These are phyloP conservation scores for Xiphydria camelus DNA, from an alignment of 2,888 invertebrate species.

Conservation along the genomic window DNA sequence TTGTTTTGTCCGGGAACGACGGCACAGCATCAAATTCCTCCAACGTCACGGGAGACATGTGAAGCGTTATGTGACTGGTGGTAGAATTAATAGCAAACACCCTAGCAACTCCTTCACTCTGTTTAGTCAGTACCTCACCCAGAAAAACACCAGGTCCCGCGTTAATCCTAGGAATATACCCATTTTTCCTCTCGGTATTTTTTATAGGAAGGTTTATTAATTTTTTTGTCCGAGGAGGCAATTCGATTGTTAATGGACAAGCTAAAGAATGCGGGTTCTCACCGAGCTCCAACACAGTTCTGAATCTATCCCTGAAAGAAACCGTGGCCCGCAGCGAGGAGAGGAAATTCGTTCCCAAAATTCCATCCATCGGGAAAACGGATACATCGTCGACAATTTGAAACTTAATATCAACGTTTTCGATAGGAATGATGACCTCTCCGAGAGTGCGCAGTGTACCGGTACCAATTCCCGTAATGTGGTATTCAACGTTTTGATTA, in stretches of 20 bases:
- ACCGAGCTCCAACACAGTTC: slow-evolving; percentile 2
- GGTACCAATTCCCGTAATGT: slow-evolving; percentile 12
- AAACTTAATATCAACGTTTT: slow-evolving; percentile 3
- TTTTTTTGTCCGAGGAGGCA: no score
- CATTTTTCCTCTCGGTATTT: not conserved
- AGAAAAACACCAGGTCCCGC: slow-evolving; percentile 7
- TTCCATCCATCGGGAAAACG: no score
- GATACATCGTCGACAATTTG: slow-evolving; percentile 11
- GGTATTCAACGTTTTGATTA: slow-evolving; percentile 3
- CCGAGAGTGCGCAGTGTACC: slow-evolving; percentile 8
- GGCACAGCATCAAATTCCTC: no score
- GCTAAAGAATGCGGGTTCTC: not conserved
- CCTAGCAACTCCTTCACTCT: slow-evolving; percentile 5
- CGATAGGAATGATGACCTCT: not conserved
- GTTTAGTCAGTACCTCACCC: slow-evolving; percentile 5
- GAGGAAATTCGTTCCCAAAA: no score
- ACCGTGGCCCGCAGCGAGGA: slow-evolving; percentile 6
- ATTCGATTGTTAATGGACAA: slow-evolving; percentile 2
- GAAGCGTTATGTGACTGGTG: no score
- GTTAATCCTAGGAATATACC: slow-evolving; percentile 7
- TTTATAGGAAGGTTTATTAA: slow-evolving; percentile 6
- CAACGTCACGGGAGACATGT: no score
- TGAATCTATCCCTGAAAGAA: slow-evolving; percentile 3
- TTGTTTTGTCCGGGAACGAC: no score
- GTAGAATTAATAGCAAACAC: no score